Percentiles rank a stretch among this genome's conserved stretches.
These are phyloP conservation scores for Myripristis murdjan DNA, from an alignment of 2,797 vertebrate species.

Conservation along the genomic window DNA sequence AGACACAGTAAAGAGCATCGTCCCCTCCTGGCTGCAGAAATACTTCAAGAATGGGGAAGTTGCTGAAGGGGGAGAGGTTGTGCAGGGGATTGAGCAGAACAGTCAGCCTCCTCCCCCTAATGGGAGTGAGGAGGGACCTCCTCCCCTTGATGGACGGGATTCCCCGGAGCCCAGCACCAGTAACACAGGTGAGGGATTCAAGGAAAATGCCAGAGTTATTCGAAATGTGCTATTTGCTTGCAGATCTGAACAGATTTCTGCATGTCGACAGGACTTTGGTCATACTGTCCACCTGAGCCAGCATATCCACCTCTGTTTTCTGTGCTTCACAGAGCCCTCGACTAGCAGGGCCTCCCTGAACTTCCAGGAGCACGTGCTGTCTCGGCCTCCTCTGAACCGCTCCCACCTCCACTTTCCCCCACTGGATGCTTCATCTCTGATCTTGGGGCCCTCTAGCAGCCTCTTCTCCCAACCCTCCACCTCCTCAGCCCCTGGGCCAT, in stretches of 20 bases:
- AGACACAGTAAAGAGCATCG: constrained; percentile 97
- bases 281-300: background rate
- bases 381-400: constrained; percentile 95
- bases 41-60: constrained; percentile 92
- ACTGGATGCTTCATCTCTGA: constrained; percentile 87
- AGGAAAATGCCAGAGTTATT: background rate
- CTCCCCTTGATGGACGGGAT: constrained; percentile 86
- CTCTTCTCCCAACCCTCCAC: constrained; percentile 94
- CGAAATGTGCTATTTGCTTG: background rate
- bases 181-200: constrained; percentile 86
- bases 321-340: constrained; percentile 88
- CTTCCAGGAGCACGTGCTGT: constrained; percentile 91
- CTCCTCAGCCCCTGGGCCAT: constrained; percentile 88
- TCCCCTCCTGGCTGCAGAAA: constrained; percentile 96
- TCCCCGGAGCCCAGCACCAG: constrained; percentile 91
- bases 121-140: constrained; percentile 83
- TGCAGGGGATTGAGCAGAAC: constrained; percentile 78
- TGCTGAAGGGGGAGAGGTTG: constrained; percentile 62
- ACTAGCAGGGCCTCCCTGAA: constrained; percentile 92
- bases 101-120: constrained; percentile 84
- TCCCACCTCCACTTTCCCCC: constrained; percentile 91
- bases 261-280: background rate
- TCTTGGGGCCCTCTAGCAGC: constrained; percentile 72
- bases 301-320: constrained; percentile 6
- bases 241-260: background rate